Base-by-base conservation (phyloP, 2,113 vertebrate species). In the Oreochromis tanganicae region DNA sequence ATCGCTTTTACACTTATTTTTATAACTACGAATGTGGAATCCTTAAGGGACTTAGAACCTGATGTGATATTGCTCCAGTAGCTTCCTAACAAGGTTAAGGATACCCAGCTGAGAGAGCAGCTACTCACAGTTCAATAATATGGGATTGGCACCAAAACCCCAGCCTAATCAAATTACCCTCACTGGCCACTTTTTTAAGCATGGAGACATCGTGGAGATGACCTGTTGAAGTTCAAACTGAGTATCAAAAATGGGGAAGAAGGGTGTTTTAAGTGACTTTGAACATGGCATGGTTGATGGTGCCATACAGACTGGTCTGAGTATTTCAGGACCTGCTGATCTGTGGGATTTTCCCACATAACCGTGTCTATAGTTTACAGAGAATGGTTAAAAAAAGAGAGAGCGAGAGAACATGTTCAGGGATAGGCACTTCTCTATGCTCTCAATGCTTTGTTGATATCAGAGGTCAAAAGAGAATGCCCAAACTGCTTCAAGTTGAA, bases 371-470 rank as follows among this genome's bases (percentile, higher is more conserved):
- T 21, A 21, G 66, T 71, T 71, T 71, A 43, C 66, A 24, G n/a
- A 2, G 66, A 71, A 24, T 0, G 3, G 36, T 1, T 2, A 29
- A 6, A 12, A 6, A 50, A 7, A 17, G 10, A 1, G 1, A 34
- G 2, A 59, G 2, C 29, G 27, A 38, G 38, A 46, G 0, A 73
- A 73, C 46, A 46, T 46, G 46, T 9, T 13, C 9, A 46, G 38
- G 8, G 3, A 73, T 9, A 24, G 8, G 38, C 68, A 46, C 5
- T 27, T 73, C 21, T 46, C 13, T 27, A 61, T 61, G 27, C 27
- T 61, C 57, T 17, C 57, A 1, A 9, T 27, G 32, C 32, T n/a
- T 63, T 63, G 59, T 63, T 63, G 17, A 63, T 63, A 2, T 36
- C 59, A 34, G 29, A 63, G 59, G 59, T 63, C 59, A 11, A 63